A percentile compares a stretch with the other conserved stretches of the same genome.
phyloP scores from a whole-genome alignment of 2,113 vertebrate species.

The Chrysochloris asiatica region DNA sequence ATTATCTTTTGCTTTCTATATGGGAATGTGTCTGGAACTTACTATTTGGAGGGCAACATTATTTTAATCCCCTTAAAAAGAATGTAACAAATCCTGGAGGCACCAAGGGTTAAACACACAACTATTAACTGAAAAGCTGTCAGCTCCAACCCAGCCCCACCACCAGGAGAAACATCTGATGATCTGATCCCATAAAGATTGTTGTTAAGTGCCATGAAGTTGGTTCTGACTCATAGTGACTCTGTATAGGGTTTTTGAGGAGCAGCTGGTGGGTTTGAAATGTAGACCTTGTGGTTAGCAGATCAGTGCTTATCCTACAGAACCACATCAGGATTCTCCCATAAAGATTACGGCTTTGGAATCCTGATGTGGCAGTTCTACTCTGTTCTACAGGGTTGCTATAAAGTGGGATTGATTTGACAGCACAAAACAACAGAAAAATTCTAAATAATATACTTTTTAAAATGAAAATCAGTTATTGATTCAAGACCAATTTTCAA shows the following conservation, averaged over 20 bases:
- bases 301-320: too few relatives aligned
- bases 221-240: too few relatives aligned
- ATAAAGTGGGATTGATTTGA: neutral
- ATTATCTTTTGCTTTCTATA: neutral
- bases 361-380: neutral
- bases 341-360: neutral
- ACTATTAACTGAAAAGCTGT: neutral
- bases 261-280: too few relatives aligned
- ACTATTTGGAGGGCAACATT: neutral
- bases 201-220: too few relatives aligned
- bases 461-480: constrained; percentile 4
- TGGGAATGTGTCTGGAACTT: neutral
- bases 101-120: neutral
- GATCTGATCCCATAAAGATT: too few relatives aligned
- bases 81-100: neutral
- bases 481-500: neutral
- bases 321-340: too few relatives aligned
- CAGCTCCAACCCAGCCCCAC: neutral
- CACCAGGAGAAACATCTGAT: neutral
- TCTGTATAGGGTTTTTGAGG: too few relatives aligned
- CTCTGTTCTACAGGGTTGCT: neutral
- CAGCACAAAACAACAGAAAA: neutral
- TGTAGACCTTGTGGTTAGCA: too few relatives aligned
- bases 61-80: constrained; percentile 13
- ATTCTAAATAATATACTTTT: neutral